Evolutionary conservation across 2,113 vertebrate species (phyloP).

Genomic region (Theristicus caerulescens): DNA sequence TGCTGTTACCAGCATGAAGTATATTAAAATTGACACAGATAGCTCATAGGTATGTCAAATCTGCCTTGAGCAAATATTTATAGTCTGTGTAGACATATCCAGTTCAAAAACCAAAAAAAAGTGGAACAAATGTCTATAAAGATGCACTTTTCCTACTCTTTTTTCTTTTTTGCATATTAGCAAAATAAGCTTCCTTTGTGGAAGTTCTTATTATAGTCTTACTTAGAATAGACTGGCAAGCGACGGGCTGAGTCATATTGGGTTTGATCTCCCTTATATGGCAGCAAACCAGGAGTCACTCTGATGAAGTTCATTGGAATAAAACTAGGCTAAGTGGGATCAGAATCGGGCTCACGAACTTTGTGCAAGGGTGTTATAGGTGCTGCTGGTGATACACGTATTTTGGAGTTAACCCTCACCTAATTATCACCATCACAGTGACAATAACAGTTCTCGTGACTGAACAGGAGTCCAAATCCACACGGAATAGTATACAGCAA

Average conservation of each 20-base stretch:
- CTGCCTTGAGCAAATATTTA: slow-evolving; percentile 34
- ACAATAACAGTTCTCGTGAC: background rate
- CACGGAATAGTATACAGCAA: background rate
- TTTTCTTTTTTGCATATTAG: slow-evolving; percentile 31
- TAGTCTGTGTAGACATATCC: slow-evolving; percentile 40
- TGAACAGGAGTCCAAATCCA: background rate
- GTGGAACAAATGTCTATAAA: slow-evolving; percentile 25
- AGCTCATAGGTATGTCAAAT: background rate
- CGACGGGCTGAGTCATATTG: slow-evolving; percentile 21
- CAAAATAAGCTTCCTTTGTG: slow-evolving; percentile 48
- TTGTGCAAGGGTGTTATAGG: background rate
- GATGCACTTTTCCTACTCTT: background rate
- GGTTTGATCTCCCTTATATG: slow-evolving; percentile 4
- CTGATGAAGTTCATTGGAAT: background rate
- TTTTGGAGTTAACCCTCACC: background rate
- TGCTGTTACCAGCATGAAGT: background rate
- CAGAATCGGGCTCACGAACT: background rate
- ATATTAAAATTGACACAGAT: slow-evolving; percentile 10
- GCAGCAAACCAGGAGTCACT: slow-evolving; percentile 40
- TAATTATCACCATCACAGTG: background rate
- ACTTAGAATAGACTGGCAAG: slow-evolving; percentile 56
- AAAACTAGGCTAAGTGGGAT: background rate
- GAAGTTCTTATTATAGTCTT: slow-evolving; percentile 56
- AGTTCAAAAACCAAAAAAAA: slow-evolving; percentile 27
- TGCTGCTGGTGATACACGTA: background rate